Base-by-base conservation (phyloP, 2,888 invertebrate species). In the Xanthorhoe designata region DNA sequence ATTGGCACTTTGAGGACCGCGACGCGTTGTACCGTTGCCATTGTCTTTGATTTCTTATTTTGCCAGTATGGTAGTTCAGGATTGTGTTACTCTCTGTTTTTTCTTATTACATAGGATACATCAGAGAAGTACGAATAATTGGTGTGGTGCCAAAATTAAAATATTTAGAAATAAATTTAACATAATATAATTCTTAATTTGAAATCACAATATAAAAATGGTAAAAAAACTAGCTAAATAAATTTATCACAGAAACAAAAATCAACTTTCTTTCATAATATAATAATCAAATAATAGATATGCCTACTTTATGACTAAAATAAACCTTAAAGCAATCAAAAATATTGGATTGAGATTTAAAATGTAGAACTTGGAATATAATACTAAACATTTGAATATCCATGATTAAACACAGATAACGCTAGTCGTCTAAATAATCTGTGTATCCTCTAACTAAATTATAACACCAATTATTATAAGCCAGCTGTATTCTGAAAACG, bases 401-500 rank as follows among this genome's bases (percentile, higher is more conserved):
- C 52, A 55, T 63, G 56, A 42, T 59, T 64, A 67, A n/a, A 45
- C 64, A 68, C 67, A 68, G 68, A 68, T 58, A 68, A 68, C 68
- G 68, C 68, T 68, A 68, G 19, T 5, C 61, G 64, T 68, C 64
- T 64, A 61, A 58, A 64, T 67, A 64, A 67, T 68, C 68, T 58
- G 68, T 64, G 64, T 15, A 54, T 42, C 3, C 35, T 49, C n/a
- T n/a, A n/a, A n/a, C 13, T 70, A 62, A 19, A 42, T 56, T 61
- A 61, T 42, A 56, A 55, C 62, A 55, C 49, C 52, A 32, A 63
- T 45, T 61, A 58, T 58, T 19, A 59, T 59, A 51, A 59, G 47
- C 47, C 47, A 35, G 19, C 38, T 24, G 38, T 59, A 19, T 51
- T 38, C 57, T 58, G 50, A 2, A 50, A 24, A 24, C 45, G 1